Conservation (phyloP, 2,113 vertebrate species). For the Oreocharis arfaki region DNA sequence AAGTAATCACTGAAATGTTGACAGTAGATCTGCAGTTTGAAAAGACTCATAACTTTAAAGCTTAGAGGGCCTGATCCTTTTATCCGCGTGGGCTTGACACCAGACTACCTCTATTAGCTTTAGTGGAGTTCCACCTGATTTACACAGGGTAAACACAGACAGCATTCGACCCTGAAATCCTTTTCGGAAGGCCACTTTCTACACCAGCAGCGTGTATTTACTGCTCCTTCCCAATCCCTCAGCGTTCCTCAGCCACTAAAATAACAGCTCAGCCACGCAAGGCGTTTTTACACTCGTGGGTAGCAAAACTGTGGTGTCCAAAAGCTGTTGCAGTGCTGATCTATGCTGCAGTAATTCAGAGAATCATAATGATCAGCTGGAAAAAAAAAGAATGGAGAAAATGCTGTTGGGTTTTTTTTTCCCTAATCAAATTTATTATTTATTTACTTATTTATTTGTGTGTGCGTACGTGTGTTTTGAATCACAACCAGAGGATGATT, state of each 20-base stretch:
- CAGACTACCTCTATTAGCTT: slow-evolving; percentile 21
- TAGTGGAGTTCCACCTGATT: slow-evolving; percentile 45
- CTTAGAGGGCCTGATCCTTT: slow-evolving; percentile 56
- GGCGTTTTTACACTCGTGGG: neutral
- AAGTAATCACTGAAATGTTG: slow-evolving; percentile 49
- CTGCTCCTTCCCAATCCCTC: neutral
- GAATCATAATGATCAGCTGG: neutral
- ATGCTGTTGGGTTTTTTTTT: neutral
- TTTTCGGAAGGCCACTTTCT: slow-evolving; percentile 2
- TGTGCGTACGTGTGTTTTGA: neutral
- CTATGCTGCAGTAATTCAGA: neutral
- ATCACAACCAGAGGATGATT: neutral
- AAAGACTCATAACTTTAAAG: slow-evolving; percentile 59
- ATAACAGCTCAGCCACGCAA: neutral
- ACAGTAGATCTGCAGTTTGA: slow-evolving; percentile 37
- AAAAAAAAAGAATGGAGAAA: neutral
- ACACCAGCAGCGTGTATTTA: neutral
- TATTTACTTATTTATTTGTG: neutral
- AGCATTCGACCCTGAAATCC: slow-evolving; percentile 34
- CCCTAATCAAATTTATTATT: neutral
- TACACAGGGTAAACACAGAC: slow-evolving; percentile 18
- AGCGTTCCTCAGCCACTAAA: neutral
- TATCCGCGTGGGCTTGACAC: slow-evolving; percentile 29
- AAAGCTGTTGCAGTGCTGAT: neutral
- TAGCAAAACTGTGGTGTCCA: neutral